These are phyloP conservation scores for Mionectes macconnelli DNA, from an alignment of 2,113 vertebrate species.

Conservation along the genomic window DNA sequence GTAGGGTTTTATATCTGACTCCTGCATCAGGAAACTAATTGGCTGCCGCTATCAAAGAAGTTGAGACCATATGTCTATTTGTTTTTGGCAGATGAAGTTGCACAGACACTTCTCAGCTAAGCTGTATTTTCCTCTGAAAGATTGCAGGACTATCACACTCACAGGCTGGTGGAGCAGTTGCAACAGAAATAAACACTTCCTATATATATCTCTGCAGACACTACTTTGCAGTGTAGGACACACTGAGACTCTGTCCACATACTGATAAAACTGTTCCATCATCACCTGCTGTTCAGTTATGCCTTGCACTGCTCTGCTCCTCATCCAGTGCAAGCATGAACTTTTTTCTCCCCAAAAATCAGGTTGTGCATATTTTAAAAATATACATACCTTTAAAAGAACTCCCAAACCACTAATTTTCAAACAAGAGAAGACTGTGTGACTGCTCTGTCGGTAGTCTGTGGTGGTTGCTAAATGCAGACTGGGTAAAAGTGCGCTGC, in stretches of 20 bases:
- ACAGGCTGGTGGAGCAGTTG: not conserved
- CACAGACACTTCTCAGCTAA: not conserved
- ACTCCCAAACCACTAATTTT: not conserved
- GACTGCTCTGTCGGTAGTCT: not conserved
- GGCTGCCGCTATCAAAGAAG: not conserved
- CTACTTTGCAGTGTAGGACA: not conserved
- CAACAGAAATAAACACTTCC: not conserved
- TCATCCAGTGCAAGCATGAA: not conserved
- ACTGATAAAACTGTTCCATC: not conserved
- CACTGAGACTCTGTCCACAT: not conserved
- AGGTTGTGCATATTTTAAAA: not conserved
- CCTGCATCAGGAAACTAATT: not conserved
- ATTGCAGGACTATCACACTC: not conserved
- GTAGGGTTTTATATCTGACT: not conserved
- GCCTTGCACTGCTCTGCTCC: not conserved
- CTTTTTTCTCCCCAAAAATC: not conserved
- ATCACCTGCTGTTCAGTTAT: not conserved
- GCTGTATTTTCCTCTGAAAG: not conserved
- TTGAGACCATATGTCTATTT: not conserved
- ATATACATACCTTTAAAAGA: not conserved
- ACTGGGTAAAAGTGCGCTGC: not conserved
- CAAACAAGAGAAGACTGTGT: not conserved
- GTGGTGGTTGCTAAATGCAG: not conserved
- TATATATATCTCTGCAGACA: not conserved
- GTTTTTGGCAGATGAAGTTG: not conserved